A percentile compares a stretch with the other conserved stretches of the same genome.
These are phyloP conservation scores for Hylaeus volcanicus DNA, from an alignment of 1,140 invertebrate species.

Conservation along the genomic window DNA sequence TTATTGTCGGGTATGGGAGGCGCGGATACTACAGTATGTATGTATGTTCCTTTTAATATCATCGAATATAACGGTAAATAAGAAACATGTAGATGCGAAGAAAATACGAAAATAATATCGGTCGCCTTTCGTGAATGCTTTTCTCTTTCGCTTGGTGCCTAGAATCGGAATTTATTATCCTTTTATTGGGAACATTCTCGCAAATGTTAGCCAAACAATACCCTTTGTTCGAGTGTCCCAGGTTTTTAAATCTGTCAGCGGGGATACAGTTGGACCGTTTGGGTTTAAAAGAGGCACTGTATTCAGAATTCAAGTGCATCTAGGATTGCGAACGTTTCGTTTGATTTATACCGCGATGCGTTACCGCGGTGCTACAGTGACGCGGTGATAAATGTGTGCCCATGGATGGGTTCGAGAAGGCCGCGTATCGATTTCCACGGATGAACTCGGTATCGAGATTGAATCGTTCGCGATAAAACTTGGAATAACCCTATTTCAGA, in stretches of 20 bases:
- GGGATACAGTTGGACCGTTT: neutral
- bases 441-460: neutral
- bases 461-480: neutral
- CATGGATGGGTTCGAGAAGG: neutral
- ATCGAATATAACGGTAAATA: no score
- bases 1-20: no score
- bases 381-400: slow-evolving; percentile 26
- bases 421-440: slow-evolving; percentile 23
- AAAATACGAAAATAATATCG: no score
- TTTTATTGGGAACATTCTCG: slow-evolving; percentile 28
- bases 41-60: no score
- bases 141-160: slow-evolving; percentile 6
- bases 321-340: neutral
- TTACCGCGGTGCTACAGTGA: neutral
- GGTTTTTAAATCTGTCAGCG: neutral
- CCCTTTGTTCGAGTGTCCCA: neutral
- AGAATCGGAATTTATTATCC: slow-evolving; percentile 52
- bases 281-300: neutral
- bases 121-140: neutral
- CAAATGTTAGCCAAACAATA: slow-evolving; percentile 17
- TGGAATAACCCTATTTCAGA: neutral
- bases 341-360: slow-evolving; percentile 33
- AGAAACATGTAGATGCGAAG: no score
- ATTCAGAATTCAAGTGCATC: slow-evolving; percentile 1
- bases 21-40: no score